phyloP scores from a whole-genome alignment of 92 coral and sea anemone species.

The Virgularia gustaviana region DNA sequence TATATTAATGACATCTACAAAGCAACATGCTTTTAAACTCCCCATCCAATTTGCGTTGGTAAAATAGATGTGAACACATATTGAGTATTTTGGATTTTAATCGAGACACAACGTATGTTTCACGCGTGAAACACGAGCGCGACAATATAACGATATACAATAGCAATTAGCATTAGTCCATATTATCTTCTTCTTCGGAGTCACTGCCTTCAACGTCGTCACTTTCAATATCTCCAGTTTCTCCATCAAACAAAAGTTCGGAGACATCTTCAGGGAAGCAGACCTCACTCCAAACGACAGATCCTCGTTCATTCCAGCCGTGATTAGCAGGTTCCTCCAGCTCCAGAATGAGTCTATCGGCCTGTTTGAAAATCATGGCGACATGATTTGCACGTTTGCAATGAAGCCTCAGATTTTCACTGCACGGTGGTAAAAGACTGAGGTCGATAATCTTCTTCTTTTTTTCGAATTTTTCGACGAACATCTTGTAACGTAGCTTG shows the following conservation, averaged over 20 bases:
- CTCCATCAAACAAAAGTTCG: not conserved
- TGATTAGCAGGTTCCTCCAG: not conserved
- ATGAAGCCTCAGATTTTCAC: not conserved
- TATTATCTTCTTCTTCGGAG: conserved; percentile 3
- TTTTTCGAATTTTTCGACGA: conserved; percentile 2
- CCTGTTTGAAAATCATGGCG: not conserved
- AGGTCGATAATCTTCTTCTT: conserved; percentile 19
- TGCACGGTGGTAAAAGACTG: conserved; percentile 20
- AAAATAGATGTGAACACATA: too few relatives aligned
- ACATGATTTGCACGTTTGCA: conserved; percentile 2
- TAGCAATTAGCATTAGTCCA: too few relatives aligned
- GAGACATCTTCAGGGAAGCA: not conserved
- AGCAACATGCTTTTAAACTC: too few relatives aligned
- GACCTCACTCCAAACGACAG: not conserved
- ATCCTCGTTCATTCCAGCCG: conserved; percentile 2
- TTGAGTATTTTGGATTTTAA: too few relatives aligned
- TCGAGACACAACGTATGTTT: too few relatives aligned
- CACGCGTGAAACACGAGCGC: too few relatives aligned
- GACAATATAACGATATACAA: too few relatives aligned
- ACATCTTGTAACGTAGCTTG: not conserved
- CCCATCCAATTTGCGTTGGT: too few relatives aligned
- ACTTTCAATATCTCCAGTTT: not conserved
- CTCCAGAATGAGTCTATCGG: not conserved
- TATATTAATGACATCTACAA: too few relatives aligned
- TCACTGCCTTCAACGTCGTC: not conserved